Evolutionary conservation across 2,797 vertebrate genomes (phyloP), one percentile per base, ranked within the genome.

Genomic region (Sarcophilus harrisii): DNA sequence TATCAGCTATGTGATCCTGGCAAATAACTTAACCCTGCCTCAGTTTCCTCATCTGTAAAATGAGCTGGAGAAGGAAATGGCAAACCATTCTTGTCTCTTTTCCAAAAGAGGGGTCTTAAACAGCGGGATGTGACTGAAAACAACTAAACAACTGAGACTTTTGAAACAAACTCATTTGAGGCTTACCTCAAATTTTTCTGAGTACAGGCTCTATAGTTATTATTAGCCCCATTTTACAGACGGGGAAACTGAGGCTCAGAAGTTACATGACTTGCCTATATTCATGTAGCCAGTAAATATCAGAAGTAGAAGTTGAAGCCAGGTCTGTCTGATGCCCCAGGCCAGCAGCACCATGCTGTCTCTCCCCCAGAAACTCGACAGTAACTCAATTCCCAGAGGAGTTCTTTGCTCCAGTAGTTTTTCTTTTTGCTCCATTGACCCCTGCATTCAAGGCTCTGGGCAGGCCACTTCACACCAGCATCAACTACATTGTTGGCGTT

Each of bases 351-450:
- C 24, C 21, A 32, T 27, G 3, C 24, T 45, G 18, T 49, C 38
- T 27, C 21, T 27, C 73, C 24, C 66, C 38, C 38, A 45, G 73
- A 27, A 45, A 9, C 38, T 81, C 57, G 92, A 93, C 57, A 96
- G 95, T 73, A 81, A 49, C 93, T 91, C 97, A 90, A 98, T 97
- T 93, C 97, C 0, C 9, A n/a, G 18, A 96, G 97, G 97, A 97
- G 97, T 97, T 94, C 96, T 97, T 49, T 16, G 38, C 92, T 49
- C 94, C 90, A 94, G 95, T 94, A 57, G 14, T 57, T 93, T 95
- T 95, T 91, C 73, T 57, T 14, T 92, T 94, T 95, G 55, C 52
- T 95, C 95, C 87, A 90, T 92, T 95, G 96, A 91, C 94, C 94
- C 95, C 94, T 91, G 93, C 73, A 90, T 57, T 18, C 54, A 93